These are phyloP conservation scores for Genyomyrus donnyi DNA, from an alignment of 2,113 vertebrate species.

Conservation along the genomic window DNA sequence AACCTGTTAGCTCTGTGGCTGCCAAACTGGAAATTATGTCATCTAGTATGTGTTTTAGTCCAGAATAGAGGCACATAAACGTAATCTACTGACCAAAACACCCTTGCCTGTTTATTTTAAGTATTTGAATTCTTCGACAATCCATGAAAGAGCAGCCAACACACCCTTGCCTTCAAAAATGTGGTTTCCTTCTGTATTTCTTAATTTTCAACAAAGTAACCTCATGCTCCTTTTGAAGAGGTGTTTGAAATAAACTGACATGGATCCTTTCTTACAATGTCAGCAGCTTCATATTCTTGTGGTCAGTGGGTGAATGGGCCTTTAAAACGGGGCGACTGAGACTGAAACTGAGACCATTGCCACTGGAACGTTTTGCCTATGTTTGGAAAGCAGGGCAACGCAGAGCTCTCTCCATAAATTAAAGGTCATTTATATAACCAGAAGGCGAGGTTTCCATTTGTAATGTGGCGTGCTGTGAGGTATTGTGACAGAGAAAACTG, in stretches of 20 bases:
- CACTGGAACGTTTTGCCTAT: not conserved
- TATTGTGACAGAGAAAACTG: not conserved
- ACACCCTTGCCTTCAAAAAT: not conserved
- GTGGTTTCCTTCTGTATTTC: not conserved
- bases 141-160: conserved; percentile 30
- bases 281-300: not conserved
- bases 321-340: not conserved
- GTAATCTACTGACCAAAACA: not conserved
- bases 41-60: not conserved
- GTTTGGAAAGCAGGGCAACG: not conserved
- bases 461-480: not conserved
- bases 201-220: not conserved
- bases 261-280: not conserved
- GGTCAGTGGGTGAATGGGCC: not conserved
- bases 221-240: not conserved
- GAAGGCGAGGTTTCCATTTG: not conserved
- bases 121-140: conserved; percentile 25
- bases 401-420: not conserved
- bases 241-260: not conserved
- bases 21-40: not conserved
- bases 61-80: not conserved
- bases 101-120: not conserved
- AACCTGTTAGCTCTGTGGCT: not conserved
- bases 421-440: not conserved
- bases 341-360: not conserved